These are phyloP conservation scores for Catharus ustulatus DNA, from an alignment of 2,797 vertebrate genomes.

Conservation along the genomic window DNA sequence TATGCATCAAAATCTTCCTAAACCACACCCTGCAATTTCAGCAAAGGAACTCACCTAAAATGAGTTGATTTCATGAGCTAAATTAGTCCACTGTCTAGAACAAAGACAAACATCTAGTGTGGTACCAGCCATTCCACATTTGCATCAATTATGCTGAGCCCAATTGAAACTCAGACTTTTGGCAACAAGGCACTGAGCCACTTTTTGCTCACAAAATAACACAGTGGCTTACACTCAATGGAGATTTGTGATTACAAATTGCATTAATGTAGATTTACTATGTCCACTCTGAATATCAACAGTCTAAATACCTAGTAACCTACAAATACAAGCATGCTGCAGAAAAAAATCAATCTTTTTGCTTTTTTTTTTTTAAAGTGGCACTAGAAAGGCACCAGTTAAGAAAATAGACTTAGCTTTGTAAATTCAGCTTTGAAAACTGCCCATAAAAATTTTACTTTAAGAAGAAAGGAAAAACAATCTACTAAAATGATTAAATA, in stretches of 20 bases:
- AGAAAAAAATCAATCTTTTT: neutral
- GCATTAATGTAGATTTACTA: neutral
- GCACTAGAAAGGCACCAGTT: neutral
- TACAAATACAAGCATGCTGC: neutral
- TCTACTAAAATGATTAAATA: neutral
- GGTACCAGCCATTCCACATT: neutral
- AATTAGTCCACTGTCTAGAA: slow-evolving; percentile 48
- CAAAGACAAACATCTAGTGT: slow-evolving; percentile 28
- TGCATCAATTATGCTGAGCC: neutral
- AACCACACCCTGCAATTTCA: slow-evolving; percentile 56
- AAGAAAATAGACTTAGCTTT: neutral
- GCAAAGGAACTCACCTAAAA: slow-evolving; percentile 13
- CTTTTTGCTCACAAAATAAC: slow-evolving; percentile 46
- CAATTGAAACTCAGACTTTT: slow-evolving; percentile 21
- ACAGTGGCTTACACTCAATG: neutral
- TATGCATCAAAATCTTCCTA: slow-evolving; percentile 32
- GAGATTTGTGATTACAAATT: slow-evolving; percentile 21
- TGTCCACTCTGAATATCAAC: neutral
- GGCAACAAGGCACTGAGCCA: slow-evolving; percentile 50
- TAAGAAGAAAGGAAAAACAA: neutral
- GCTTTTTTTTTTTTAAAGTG: neutral
- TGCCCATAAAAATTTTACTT: neutral
- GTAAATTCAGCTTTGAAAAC: neutral
- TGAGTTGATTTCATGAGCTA: slow-evolving; percentile 26
- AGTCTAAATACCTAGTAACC: neutral